A percentile compares a stretch with the other conserved stretches of the same genome.
Conservation (phyloP, 2,113 vertebrate species). For the Lophura nycthemera region DNA sequence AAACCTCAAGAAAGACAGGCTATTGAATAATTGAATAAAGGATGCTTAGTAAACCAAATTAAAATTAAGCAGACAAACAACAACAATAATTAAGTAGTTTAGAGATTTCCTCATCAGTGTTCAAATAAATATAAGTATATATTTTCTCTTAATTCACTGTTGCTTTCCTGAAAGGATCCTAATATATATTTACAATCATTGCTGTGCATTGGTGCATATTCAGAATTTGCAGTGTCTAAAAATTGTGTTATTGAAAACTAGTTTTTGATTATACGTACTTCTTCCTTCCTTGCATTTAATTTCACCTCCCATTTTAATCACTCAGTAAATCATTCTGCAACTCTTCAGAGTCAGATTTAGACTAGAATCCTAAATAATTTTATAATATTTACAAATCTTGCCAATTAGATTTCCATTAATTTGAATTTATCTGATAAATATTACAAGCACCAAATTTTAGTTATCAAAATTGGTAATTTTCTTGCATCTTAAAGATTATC, state of each 20-base stretch:
- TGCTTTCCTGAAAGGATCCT: background rate
- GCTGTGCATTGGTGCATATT: background rate
- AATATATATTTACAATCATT: fast-evolving
- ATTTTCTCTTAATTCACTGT: background rate
- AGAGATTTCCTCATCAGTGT: background rate
- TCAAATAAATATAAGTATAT: background rate
- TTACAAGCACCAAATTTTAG: background rate
- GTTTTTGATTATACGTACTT: too few species aligned
- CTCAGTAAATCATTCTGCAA: background rate
- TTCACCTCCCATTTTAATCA: background rate
- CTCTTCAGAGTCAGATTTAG: background rate
- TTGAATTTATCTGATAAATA: background rate
- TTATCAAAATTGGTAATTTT: background rate
- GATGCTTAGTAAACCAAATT: background rate
- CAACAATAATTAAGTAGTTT: background rate
- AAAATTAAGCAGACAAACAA: background rate
- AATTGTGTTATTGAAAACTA: background rate
- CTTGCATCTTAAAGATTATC: background rate
- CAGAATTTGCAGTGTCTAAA: background rate
- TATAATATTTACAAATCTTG: background rate
- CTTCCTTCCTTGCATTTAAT: background rate
- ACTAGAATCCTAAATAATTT: background rate
- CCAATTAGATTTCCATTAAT: background rate
- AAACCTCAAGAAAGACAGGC: background rate
- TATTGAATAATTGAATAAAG: background rate